Conservation (phyloP, 2,888 invertebrate genomes). For the Noctua fimbriata region DNA sequence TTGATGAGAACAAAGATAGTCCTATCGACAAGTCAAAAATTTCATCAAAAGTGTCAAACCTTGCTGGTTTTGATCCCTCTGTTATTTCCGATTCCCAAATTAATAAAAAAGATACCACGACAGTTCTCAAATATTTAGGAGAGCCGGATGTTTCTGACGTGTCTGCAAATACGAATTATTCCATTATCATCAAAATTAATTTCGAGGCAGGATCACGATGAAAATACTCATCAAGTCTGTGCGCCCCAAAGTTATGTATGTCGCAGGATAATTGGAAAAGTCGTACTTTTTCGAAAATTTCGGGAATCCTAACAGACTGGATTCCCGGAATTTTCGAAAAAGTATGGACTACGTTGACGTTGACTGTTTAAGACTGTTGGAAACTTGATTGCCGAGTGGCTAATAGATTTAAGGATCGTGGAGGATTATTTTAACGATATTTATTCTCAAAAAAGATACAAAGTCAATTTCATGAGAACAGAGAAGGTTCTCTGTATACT, state of each 20-base stretch:
- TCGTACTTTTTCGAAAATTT: not conserved
- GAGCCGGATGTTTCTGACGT: slow-evolving; percentile 12
- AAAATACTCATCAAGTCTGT: slow-evolving; percentile 19
- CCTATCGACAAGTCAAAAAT: not conserved
- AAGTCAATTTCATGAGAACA: too few species aligned
- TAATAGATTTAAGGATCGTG: too few species aligned
- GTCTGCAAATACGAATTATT: not conserved
- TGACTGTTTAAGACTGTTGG: not conserved
- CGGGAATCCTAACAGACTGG: too few species aligned
- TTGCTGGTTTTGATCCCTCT: too few species aligned
- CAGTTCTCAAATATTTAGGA: not conserved
- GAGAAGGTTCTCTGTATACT: too few species aligned
- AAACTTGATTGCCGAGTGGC: not conserved
- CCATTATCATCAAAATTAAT: slow-evolving; percentile 14
- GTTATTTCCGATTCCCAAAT: not conserved
- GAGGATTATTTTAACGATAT: too few species aligned
- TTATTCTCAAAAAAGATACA: too few species aligned
- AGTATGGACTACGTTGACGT: too few species aligned
- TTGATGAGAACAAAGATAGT: not conserved
- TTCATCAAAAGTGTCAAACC: not conserved
- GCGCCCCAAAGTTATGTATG: not conserved
- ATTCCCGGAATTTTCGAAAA: too few species aligned
- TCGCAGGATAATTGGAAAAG: not conserved
- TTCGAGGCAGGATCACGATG: slow-evolving; percentile 1
- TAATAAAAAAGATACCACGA: not conserved